These are phyloP conservation scores for Meloidogyne exigua DNA, from an alignment of 1,140 invertebrate genomes.

Conservation along the genomic window DNA sequence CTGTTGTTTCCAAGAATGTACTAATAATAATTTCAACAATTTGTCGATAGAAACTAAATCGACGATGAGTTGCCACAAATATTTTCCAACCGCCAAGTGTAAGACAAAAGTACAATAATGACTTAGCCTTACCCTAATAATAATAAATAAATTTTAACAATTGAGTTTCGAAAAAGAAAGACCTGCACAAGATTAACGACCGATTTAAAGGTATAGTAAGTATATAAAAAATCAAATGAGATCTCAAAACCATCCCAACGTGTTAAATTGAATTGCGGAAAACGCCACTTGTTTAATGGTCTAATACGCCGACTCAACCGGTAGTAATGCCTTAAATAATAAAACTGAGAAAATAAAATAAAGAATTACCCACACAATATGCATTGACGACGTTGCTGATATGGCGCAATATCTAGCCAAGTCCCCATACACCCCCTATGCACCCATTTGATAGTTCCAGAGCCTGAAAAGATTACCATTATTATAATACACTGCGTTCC, in stretches of 20 bases:
- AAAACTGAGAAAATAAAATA: neutral
- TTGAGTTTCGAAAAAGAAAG: neutral
- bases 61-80: constrained; percentile 16
- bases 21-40: neutral
- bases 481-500: too few relatives aligned
- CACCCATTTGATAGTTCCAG: constrained; percentile 27
- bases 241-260: constrained; percentile 11
- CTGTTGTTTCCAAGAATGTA: neutral
- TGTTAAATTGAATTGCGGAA: neutral
- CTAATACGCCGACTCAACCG: neutral
- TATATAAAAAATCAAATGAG: constrained; percentile 2
- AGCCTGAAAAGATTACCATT: neutral
- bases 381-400: constrained; percentile 16
- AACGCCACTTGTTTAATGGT: constrained; percentile 5
- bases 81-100: constrained; percentile 4
- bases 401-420: constrained; percentile 22
- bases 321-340: constrained; percentile 12
- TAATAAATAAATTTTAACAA: neutral
- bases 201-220: neutral
- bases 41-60: constrained; percentile 4
- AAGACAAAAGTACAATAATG: neutral
- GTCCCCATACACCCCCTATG: constrained; percentile 9
- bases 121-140: constrained; percentile 9
- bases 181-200: constrained; percentile 1
- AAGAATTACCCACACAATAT: constrained; percentile 17